Evolutionary conservation across 1,140 invertebrate genomes (phyloP).

Genomic region (Thaumatotibia leucotreta): DNA sequence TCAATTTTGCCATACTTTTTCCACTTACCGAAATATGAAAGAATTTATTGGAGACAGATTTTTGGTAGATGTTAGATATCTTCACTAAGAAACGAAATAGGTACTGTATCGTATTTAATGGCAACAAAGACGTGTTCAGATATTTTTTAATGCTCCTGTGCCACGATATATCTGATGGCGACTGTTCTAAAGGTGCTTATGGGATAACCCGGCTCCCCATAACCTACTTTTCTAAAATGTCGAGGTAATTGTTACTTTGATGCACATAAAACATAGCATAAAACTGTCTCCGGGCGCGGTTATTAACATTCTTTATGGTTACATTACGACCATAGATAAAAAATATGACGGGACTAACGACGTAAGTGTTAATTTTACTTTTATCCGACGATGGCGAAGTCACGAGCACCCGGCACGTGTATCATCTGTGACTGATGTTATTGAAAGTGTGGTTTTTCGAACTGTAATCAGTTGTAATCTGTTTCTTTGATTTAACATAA

Average conservation of each 20-base stretch:
- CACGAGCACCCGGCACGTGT: background rate
- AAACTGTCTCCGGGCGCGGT: background rate
- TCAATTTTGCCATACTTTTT: too few species aligned
- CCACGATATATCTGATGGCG: background rate
- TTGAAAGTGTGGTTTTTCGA: background rate
- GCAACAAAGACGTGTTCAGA: too few species aligned
- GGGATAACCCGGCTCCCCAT: too few species aligned
- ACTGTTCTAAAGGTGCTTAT: too few species aligned
- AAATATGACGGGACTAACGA: background rate
- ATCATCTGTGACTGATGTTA: background rate
- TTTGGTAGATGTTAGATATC: too few species aligned
- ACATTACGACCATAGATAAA: background rate
- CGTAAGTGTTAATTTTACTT: background rate
- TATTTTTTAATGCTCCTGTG: too few species aligned
- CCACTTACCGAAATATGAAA: too few species aligned
- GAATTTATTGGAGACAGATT: too few species aligned
- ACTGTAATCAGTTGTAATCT: background rate
- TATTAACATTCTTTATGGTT: background rate
- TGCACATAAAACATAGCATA: background rate
- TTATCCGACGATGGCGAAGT: background rate
- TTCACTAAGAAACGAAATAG: too few species aligned
- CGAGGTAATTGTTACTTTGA: background rate
- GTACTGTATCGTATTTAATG: too few species aligned
- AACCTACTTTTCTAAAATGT: background rate
- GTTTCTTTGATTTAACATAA: background rate